phyloP scores from a whole-genome alignment of 1,140 invertebrate genomes.

The Neotoxoptera formosana region DNA sequence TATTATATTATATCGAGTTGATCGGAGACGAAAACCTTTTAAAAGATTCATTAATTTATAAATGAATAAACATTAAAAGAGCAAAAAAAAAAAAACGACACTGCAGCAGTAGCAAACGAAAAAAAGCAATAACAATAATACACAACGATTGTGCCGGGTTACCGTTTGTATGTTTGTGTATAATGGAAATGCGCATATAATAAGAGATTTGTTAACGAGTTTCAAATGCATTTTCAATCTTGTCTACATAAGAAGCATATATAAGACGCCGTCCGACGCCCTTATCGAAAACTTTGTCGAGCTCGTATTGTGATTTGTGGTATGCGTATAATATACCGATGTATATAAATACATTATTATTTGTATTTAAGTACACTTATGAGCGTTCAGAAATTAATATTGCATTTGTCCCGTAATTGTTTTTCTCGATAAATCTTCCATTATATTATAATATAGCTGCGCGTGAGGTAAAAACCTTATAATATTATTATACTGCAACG shows the following conservation, averaged over 20 bases:
- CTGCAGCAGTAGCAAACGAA: not conserved
- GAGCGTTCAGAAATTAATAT: not conserved
- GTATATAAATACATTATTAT: not conserved
- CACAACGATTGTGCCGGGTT: not conserved
- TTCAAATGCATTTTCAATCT: not conserved
- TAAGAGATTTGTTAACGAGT: not conserved
- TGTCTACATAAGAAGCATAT: not conserved
- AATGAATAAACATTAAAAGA: not conserved
- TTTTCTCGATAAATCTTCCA: not conserved
- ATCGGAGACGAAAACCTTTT: slow-evolving; percentile 15
- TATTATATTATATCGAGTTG: not conserved
- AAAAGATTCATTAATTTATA: slow-evolving; percentile 22
- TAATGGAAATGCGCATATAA: not conserved
- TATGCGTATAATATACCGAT: not conserved
- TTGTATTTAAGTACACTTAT: not conserved
- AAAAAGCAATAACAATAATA: not conserved
- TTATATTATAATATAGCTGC: not conserved
- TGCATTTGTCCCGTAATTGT: not conserved
- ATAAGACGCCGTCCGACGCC: not conserved
- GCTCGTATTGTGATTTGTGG: not conserved
- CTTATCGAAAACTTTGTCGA: not conserved
- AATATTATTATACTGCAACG: no score
- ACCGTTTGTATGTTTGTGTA: not conserved
- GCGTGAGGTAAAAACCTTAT: not conserved
- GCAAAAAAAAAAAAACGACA: not conserved